Conservation (phyloP, 2,888 invertebrate genomes). For the Selenia dentaria region DNA sequence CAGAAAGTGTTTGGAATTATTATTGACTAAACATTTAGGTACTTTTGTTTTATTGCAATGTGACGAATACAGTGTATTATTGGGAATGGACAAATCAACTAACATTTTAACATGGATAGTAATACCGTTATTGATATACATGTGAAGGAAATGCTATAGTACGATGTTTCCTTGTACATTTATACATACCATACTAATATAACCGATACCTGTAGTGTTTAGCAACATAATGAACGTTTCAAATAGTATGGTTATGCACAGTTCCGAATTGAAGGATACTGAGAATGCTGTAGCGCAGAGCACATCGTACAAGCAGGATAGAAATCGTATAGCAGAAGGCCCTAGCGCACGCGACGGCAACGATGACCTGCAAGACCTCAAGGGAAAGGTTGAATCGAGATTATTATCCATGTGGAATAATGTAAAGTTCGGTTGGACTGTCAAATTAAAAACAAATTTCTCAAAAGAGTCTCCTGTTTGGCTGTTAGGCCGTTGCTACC, state of each 20-base stretch:
- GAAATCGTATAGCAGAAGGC: constrained; percentile 45
- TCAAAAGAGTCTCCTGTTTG: constrained; percentile 95
- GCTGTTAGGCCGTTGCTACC: constrained; percentile 93
- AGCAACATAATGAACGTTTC: constrained; percentile 62
- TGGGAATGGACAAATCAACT: background rate
- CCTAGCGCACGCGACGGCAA: constrained; percentile 63
- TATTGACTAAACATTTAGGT: too few species aligned
- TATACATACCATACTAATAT: too few species aligned
- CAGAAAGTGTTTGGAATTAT: too few species aligned
- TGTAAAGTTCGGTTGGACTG: constrained; percentile 94
- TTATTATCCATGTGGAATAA: constrained; percentile 96
- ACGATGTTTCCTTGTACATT: too few species aligned
- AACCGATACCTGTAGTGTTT: constrained; percentile 1
- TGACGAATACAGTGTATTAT: constrained; percentile 5
- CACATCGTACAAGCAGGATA: constrained; percentile 48
- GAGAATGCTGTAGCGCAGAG: constrained; percentile 50
- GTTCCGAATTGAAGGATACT: constrained; percentile 50
- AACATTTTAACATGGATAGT: constrained; percentile 8
- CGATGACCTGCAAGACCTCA: constrained; percentile 83
- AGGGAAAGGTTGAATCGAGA: constrained; percentile 92
- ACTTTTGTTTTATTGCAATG: constrained; percentile 7
- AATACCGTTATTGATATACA: too few species aligned
- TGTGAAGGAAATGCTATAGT: too few species aligned
- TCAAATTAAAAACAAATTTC: constrained; percentile 90
- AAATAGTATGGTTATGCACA: constrained; percentile 53